These are phyloP conservation scores for Amiota minor DNA, from an alignment of 2,888 invertebrate species.

Conservation along the genomic window DNA sequence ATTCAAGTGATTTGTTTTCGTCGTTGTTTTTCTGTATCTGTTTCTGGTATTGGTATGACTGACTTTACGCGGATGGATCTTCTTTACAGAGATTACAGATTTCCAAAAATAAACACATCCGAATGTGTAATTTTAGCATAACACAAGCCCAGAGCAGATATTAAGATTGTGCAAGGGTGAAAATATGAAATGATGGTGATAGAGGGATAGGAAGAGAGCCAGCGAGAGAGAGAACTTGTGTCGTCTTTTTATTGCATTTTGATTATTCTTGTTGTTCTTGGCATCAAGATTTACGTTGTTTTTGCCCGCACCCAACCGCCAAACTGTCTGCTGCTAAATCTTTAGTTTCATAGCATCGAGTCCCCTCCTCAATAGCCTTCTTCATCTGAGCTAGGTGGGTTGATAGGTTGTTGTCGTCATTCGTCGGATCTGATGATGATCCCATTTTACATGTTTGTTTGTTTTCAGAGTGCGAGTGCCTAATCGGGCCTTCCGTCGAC, in stretches of 20 bases:
- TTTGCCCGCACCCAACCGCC: conserved; percentile 10
- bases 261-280: background rate
- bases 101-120: conserved; percentile 16
- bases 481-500: background rate
- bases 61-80: too few relatives aligned
- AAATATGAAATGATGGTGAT: too few relatives aligned
- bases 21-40: background rate
- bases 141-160: background rate
- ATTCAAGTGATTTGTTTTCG: too few relatives aligned
- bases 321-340: background rate
- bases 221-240: too few relatives aligned
- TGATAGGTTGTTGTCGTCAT: background rate
- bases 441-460: background rate
- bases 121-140: conserved; percentile 10
- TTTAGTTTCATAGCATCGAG: too few relatives aligned
- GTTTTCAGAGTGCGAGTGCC: background rate
- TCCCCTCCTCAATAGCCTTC: too few relatives aligned
- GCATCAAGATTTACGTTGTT: background rate
- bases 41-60: background rate
- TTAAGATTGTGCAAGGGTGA: too few relatives aligned
- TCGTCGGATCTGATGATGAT: conserved; percentile 2
- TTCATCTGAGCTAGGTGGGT: too few relatives aligned
- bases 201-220: too few relatives aligned
- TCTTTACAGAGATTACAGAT: background rate
- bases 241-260: background rate